Conservation (phyloP, 2,113 vertebrate genomes). For the Alethe castanea region DNA sequence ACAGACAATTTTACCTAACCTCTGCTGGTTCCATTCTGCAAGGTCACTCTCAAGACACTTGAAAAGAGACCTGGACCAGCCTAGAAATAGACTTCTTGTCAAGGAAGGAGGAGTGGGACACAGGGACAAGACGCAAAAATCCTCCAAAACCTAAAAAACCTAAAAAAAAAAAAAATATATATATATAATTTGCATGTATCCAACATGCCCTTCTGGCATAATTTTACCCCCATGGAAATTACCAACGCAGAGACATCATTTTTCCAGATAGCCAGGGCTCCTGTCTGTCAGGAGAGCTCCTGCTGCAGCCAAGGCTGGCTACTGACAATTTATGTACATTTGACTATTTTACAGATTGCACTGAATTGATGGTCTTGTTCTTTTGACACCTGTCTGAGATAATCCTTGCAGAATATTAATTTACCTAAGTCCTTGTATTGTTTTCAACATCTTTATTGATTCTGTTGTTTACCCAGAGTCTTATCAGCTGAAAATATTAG, state of each 20-base stretch:
- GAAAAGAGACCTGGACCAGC: neutral
- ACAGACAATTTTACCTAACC: neutral
- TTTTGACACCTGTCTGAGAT: constrained; percentile 12
- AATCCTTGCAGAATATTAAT: constrained; percentile 5
- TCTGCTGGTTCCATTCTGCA: neutral
- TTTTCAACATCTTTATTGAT: constrained; percentile 24
- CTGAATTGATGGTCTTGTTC: neutral
- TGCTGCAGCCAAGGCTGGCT: neutral
- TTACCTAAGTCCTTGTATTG: neutral
- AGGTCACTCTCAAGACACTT: neutral
- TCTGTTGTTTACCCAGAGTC: neutral
- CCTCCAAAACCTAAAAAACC: neutral
- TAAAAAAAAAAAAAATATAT: neutral
- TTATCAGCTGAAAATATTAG: constrained; percentile 29
- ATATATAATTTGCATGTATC: neutral
- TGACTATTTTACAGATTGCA: neutral
- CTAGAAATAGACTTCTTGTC: neutral
- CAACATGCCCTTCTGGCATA: neutral
- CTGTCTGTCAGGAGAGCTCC: neutral
- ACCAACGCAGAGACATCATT: neutral
- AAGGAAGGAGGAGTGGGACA: neutral
- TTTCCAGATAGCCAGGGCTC: neutral
- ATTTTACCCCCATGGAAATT: neutral
- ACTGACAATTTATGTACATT: neutral
- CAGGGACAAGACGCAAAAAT: neutral